Percentiles rank a stretch among this genome's conserved stretches.
Conservation (phyloP, 2,113 vertebrate genomes). For the Marmota flaviventris region DNA sequence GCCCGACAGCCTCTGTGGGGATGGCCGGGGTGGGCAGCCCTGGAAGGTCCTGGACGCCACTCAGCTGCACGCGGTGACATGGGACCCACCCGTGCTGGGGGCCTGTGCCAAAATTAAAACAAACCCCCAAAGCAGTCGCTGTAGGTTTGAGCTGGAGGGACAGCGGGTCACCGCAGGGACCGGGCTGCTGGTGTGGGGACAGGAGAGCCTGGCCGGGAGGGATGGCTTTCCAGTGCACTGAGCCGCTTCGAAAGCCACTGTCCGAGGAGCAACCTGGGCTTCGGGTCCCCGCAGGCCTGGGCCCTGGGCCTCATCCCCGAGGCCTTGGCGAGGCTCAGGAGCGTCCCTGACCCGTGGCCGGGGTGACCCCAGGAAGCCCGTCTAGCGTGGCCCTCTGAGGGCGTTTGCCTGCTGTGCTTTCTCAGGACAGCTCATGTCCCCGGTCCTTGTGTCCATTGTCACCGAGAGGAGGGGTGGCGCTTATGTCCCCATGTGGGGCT, state of each 20-base stretch:
- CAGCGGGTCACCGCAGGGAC: too few species aligned
- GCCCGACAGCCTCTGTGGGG: too few species aligned
- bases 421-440: not conserved
- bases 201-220: too few species aligned
- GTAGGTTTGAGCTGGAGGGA: too few species aligned
- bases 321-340: fast-evolving
- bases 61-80: too few species aligned
- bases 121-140: too few species aligned
- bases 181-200: too few species aligned
- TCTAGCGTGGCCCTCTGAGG: fast-evolving
- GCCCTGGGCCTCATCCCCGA: fast-evolving
- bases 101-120: too few species aligned
- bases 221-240: fast-evolving
- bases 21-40: too few species aligned
- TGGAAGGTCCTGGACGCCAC: too few species aligned
- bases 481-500: fast-evolving
- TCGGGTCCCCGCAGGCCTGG: too few species aligned
- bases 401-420: fast-evolving
- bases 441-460: fast-evolving
- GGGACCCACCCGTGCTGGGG: too few species aligned
- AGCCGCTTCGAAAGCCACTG: not conserved
- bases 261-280: not conserved
- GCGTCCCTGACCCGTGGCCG: not conserved
- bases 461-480: fast-evolving
- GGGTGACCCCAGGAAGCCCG: fast-evolving